phyloP scores from a whole-genome alignment of 2,797 vertebrate genomes.

The Danio tinwini region DNA sequence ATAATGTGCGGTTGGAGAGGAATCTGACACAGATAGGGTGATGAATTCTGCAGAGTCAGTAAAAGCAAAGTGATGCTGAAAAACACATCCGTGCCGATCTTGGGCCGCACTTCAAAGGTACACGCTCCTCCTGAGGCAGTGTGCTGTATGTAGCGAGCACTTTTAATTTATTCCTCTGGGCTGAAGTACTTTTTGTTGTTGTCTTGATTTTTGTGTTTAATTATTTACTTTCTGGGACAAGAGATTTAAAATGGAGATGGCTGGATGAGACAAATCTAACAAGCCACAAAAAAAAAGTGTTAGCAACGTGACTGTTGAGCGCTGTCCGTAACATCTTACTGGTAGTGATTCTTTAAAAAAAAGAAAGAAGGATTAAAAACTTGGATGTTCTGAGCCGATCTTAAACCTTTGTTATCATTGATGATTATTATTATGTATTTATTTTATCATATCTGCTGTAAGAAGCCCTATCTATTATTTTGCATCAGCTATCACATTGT shows the following conservation, averaged over 20 bases:
- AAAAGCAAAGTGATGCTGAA: slow-evolving; percentile 40
- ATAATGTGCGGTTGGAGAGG: slow-evolving; percentile 43
- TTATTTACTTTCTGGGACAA: slow-evolving; percentile 28
- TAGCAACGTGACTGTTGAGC: not conserved
- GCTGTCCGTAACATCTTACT: not conserved
- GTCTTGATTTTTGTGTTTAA: slow-evolving; percentile 25
- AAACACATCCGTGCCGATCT: slow-evolving; percentile 39
- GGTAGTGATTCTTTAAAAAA: not conserved
- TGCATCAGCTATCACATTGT: too few species aligned
- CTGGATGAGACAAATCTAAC: slow-evolving; percentile 26
- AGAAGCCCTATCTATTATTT: too few species aligned
- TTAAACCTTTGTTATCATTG: too few species aligned
- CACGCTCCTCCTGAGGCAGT: slow-evolving; percentile 35
- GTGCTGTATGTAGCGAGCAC: slow-evolving; percentile 23
- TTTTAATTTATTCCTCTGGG: slow-evolving; percentile 45
- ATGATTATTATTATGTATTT: too few species aligned
- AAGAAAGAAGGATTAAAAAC: not conserved
- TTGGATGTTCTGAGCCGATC: too few species aligned
- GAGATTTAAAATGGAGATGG: slow-evolving; percentile 23
- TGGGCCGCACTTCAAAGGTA: slow-evolving; percentile 44
- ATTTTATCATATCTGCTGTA: too few species aligned
- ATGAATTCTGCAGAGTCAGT: slow-evolving; percentile 49
- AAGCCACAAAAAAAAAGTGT: slow-evolving; percentile 21
- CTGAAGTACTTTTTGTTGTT: slow-evolving; percentile 49
- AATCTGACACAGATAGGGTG: slow-evolving; percentile 43